Evolutionary conservation across 2,888 invertebrate genomes (phyloP).

Genomic region (Diploptera punctata): DNA sequence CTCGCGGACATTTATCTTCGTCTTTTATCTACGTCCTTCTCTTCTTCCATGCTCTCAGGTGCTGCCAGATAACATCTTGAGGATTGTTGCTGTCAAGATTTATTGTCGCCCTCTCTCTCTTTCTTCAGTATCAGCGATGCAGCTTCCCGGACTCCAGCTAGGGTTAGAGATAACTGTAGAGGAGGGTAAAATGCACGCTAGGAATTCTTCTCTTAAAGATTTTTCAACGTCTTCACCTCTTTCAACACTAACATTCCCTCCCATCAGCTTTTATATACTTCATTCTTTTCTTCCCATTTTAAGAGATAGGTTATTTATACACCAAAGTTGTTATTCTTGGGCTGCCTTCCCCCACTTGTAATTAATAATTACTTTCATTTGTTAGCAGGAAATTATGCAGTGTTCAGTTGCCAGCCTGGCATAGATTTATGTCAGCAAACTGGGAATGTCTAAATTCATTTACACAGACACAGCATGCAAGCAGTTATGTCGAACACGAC

Average conservation of each 20-base stretch:
- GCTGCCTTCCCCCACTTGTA: neutral
- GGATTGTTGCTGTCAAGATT: conserved; percentile 45
- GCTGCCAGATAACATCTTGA: conserved; percentile 44
- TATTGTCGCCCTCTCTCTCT: conserved; percentile 37
- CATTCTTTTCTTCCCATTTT: neutral
- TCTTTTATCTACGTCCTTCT: conserved; percentile 41
- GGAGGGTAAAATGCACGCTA: conserved; percentile 15
- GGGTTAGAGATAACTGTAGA: conserved; percentile 11
- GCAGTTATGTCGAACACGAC: too few species aligned
- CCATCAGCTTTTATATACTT: conserved; percentile 4
- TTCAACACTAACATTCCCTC: conserved; percentile 27
- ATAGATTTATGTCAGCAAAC: neutral
- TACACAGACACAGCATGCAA: too few species aligned
- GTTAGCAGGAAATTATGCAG: neutral
- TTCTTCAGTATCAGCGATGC: neutral
- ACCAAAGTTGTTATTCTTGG: neutral
- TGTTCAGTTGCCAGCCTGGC: neutral
- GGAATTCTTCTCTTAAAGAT: conserved; percentile 32
- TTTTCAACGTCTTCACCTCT: conserved; percentile 41
- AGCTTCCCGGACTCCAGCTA: neutral
- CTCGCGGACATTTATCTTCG: conserved; percentile 43
- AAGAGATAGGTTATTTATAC: conserved; percentile 21
- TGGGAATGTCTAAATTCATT: neutral
- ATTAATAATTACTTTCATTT: conserved; percentile 11
- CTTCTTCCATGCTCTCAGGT: conserved; percentile 41